phyloP scores from a whole-genome alignment of 2,113 vertebrate species.

The Sclerurus mexicanus region DNA sequence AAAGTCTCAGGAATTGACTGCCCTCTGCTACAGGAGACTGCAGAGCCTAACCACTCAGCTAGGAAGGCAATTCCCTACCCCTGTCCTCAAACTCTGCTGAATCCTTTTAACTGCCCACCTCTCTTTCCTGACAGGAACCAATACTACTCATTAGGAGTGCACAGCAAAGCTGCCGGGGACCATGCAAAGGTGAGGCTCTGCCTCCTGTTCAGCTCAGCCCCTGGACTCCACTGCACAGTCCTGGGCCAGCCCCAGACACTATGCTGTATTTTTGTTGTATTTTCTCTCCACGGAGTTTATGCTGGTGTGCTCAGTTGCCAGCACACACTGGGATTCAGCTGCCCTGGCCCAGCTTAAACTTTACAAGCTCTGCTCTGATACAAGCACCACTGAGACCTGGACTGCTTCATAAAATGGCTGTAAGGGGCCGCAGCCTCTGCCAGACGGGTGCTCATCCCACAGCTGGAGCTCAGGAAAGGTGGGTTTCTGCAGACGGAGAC shows the following conservation, averaged over 20 bases:
- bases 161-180: background rate
- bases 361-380: background rate
- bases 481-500: background rate
- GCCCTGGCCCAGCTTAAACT: background rate
- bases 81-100: background rate
- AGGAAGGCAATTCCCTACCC: background rate
- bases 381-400: background rate
- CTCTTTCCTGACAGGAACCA: background rate
- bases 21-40: background rate
- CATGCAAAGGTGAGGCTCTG: background rate
- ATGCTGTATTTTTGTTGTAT: background rate
- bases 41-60: background rate
- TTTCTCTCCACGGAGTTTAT: background rate
- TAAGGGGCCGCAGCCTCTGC: background rate
- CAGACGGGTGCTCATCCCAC: background rate
- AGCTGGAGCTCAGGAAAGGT: too few species aligned
- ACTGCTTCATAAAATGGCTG: background rate
- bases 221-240: background rate
- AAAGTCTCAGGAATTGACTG: background rate
- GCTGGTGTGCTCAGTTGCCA: background rate
- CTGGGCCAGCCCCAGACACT: background rate
- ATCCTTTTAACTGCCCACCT: background rate
- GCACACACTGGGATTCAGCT: background rate
- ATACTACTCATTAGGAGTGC: rapidly evolving
- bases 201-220: background rate